Conservation (phyloP, 1,140 invertebrate species). For the Thaumatotibia leucotreta region DNA sequence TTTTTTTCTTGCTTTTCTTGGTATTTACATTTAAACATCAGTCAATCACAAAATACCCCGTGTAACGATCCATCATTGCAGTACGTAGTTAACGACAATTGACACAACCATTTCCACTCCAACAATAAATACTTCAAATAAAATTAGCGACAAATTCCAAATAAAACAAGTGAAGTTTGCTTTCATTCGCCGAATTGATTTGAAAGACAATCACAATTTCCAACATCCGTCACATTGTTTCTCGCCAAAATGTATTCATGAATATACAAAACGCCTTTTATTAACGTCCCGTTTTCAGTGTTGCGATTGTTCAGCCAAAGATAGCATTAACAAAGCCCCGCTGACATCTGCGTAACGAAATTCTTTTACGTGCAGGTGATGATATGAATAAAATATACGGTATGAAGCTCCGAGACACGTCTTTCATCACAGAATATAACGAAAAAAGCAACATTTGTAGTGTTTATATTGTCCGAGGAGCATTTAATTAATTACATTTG, state of each 20-base stretch:
- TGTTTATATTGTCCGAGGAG: neutral
- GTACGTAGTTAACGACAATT: neutral
- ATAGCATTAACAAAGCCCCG: neutral
- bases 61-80: neutral
- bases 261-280: slow-evolving; percentile 50
- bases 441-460: neutral
- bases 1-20: too few species aligned
- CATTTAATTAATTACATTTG: neutral
- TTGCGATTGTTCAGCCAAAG: slow-evolving; percentile 15
- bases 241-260: slow-evolving; percentile 37
- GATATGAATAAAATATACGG: neutral
- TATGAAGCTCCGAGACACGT: neutral
- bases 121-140: neutral
- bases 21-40: neutral
- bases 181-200: slow-evolving; percentile 32
- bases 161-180: slow-evolving; percentile 8
- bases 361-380: neutral
- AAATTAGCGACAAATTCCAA: slow-evolving; percentile 10
- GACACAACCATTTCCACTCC: neutral
- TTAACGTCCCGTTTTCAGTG: slow-evolving; percentile 22
- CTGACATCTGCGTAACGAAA: neutral
- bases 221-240: slow-evolving; percentile 27
- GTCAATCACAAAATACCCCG: neutral
- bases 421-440: neutral
- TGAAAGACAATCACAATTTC: slow-evolving; percentile 42